These are phyloP conservation scores for Scomberomorus guttatus DNA, from an alignment of 2,797 vertebrate species.

Conservation along the genomic window DNA sequence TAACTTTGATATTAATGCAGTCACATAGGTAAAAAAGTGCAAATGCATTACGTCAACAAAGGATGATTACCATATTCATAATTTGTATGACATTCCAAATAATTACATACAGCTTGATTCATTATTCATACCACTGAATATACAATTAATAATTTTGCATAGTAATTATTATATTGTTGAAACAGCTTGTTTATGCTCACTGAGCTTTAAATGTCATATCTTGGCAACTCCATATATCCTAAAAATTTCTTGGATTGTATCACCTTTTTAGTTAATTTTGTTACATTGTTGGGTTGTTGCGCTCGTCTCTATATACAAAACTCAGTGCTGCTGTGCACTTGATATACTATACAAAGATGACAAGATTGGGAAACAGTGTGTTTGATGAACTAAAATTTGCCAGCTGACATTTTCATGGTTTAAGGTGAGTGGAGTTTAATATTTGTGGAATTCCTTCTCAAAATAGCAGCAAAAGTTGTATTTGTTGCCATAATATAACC, in stretches of 20 bases:
- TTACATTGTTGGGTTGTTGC: not conserved
- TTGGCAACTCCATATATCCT: not conserved
- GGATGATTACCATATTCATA: not conserved
- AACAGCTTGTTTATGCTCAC: not conserved
- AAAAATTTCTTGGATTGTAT: not conserved
- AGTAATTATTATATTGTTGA: not conserved
- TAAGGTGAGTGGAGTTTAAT: not conserved
- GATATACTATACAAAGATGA: not conserved
- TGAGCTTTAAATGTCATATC: conserved; percentile 12
- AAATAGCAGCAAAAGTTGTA: not conserved
- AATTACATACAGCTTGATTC: not conserved
- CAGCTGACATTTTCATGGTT: conserved; percentile 15
- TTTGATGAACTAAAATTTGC: conserved; percentile 11
- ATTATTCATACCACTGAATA: not conserved
- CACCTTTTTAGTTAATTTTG: not conserved
- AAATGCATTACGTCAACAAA: not conserved
- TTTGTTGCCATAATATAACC: not conserved
- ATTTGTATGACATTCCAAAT: not conserved
- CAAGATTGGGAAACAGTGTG: conserved; percentile 14
- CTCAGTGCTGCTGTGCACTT: not conserved
- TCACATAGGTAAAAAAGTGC: not conserved
- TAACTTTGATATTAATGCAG: not conserved
- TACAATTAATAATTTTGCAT: no score
- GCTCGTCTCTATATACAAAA: not conserved
- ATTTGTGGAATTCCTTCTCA: not conserved